Evolutionary conservation across 2,888 invertebrate genomes (phyloP).

Genomic region (Tanaodytes sp.): DNA sequence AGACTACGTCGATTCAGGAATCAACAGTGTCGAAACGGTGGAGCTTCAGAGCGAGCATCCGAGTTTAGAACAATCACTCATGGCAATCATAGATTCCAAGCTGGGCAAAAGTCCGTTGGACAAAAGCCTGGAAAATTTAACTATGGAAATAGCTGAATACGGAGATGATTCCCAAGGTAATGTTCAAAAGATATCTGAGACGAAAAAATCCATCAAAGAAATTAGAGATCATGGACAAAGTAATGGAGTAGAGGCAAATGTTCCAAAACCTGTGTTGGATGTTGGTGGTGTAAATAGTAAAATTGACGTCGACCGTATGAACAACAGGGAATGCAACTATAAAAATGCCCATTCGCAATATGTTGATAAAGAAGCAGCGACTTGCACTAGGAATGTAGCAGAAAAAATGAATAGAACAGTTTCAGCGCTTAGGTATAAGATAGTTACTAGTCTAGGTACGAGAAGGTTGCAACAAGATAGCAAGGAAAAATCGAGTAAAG

Average conservation of each 20-base stretch:
- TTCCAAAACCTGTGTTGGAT: neutral
- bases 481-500: constrained; percentile 25
- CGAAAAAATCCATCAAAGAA: too few species aligned
- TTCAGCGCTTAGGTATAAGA: constrained; percentile 60
- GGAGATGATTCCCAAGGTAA: constrained; percentile 12
- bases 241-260: neutral
- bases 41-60: constrained; percentile 68
- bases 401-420: constrained; percentile 60
- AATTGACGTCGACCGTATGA: constrained; percentile 54
- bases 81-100: constrained; percentile 70
- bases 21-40: constrained; percentile 71
- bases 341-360: constrained; percentile 63
- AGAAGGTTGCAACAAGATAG: constrained; percentile 36
- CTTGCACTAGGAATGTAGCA: constrained; percentile 49
- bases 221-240: neutral
- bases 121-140: constrained; percentile 59
- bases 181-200: too few species aligned
- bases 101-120: constrained; percentile 62
- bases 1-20: constrained; percentile 69
- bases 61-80: constrained; percentile 68
- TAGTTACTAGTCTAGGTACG: constrained; percentile 51
- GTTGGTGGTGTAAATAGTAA: constrained; percentile 33
- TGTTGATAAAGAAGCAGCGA: constrained; percentile 29
- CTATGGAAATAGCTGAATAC: constrained; percentile 51
- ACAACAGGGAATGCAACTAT: constrained; percentile 56